Conservation (phyloP, 2,888 invertebrate genomes). For the Baronia brevicornis region DNA sequence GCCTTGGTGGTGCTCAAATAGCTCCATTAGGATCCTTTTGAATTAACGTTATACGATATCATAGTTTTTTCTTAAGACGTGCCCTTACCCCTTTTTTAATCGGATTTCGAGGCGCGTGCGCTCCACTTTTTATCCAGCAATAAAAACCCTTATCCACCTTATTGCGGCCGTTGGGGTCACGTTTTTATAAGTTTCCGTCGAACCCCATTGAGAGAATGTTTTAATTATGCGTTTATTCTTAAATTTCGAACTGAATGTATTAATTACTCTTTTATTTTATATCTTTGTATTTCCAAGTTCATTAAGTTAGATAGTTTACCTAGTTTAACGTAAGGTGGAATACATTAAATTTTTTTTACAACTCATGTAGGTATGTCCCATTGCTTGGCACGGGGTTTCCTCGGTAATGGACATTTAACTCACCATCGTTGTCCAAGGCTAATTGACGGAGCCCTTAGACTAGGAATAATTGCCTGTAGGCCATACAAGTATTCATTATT, state of each 20-base stretch:
- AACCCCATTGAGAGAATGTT: constrained; percentile 60
- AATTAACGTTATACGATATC: constrained; percentile 64
- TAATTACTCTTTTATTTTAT: constrained; percentile 13
- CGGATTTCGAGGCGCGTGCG: constrained; percentile 67
- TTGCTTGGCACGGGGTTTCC: too few species aligned
- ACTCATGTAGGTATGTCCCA: too few species aligned
- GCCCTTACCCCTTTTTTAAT: constrained; percentile 71
- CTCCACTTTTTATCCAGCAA: constrained; percentile 47
- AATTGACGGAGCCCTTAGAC: too few species aligned
- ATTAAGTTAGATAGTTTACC: constrained; percentile 57
- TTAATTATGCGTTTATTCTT: constrained; percentile 46
- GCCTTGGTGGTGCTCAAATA: constrained; percentile 60
- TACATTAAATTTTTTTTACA: too few species aligned
- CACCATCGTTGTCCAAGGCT: too few species aligned
- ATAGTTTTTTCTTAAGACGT: constrained; percentile 49
- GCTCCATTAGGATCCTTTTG: constrained; percentile 66
- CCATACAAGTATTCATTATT: too few species aligned
- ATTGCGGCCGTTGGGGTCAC: constrained; percentile 65
- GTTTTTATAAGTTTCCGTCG: constrained; percentile 53
- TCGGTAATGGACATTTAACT: too few species aligned
- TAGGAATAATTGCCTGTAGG: too few species aligned
- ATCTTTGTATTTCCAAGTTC: constrained; percentile 50
- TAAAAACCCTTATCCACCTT: constrained; percentile 67
- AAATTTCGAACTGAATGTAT: constrained; percentile 15
- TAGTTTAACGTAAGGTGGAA: too few species aligned